A percentile compares a stretch with the other conserved stretches of the same genome.
These are phyloP conservation scores for Drosophila engyochracea DNA, from an alignment of 2,888 invertebrate species.

Conservation along the genomic window DNA sequence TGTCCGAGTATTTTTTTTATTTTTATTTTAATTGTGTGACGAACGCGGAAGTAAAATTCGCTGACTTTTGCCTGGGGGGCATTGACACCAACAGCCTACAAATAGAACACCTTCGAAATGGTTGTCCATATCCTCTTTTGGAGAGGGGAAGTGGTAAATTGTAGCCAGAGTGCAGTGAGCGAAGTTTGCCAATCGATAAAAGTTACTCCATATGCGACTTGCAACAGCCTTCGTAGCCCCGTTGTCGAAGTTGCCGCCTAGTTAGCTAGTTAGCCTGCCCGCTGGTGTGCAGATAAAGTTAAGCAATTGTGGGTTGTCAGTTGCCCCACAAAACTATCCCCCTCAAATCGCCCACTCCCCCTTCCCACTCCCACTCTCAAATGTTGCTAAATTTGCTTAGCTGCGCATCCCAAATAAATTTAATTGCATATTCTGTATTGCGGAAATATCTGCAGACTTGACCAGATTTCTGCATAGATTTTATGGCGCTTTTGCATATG, in stretches of 20 bases:
- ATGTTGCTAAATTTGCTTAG: slow-evolving; percentile 33
- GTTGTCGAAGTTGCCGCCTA: slow-evolving; percentile 20
- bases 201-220: slow-evolving; percentile 60
- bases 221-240: slow-evolving; percentile 43
- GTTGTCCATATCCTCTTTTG: slow-evolving; percentile 9
- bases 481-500: slow-evolving; percentile 22
- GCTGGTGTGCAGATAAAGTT: slow-evolving; percentile 8
- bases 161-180: slow-evolving; percentile 45
- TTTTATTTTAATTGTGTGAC: not conserved
- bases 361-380: slow-evolving; percentile 5
- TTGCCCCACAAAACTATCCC: not conserved
- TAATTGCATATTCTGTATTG: slow-evolving; percentile 65
- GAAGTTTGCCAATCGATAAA: slow-evolving; percentile 71
- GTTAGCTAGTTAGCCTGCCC: slow-evolving; percentile 9
- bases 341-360: too few relatives aligned
- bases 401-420: slow-evolving; percentile 36
- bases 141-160: slow-evolving; percentile 19
- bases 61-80: slow-evolving; percentile 28
- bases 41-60: not conserved
- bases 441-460: slow-evolving; percentile 30
- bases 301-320: slow-evolving; percentile 1
- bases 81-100: slow-evolving; percentile 52
- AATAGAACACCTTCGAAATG: slow-evolving; percentile 30
- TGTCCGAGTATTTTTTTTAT: not conserved
- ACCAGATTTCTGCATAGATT: slow-evolving; percentile 28